Base-by-base conservation (phyloP, 2,113 vertebrate genomes). In the Drymodes brunneopygia region DNA sequence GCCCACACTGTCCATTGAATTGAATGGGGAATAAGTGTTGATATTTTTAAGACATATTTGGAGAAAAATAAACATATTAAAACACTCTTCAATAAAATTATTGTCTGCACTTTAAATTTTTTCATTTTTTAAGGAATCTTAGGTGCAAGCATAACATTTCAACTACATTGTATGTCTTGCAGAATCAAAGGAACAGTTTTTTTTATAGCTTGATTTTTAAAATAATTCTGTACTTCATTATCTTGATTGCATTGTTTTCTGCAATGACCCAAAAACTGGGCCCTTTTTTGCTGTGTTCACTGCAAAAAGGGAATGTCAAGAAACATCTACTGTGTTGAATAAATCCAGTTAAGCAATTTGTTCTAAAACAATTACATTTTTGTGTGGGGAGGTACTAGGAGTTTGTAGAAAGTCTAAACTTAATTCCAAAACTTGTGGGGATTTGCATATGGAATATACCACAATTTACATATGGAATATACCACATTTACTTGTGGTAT, bases 171-270 rank as follows among this genome's bases (percentile, higher is more conserved):
- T 67, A 4, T 22, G 28, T 48, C n/a, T 44, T 47, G 5, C 36
- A 93, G 85, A 94, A 53, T 81, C 57, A 95, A 66, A 89, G 8
- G 35, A 56, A 48, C 7, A 54, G 8, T 66, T 94, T 90, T 87
- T 33, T 89, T 90, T 95, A 51, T 23, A 51, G 28, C 56, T 62
- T 94, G 83, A 96, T 96, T 96, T 96, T 97, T 85, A 82, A 94
- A 72, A 40, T 92, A 90, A 94, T 97, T 74, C 54, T 66, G 1
- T 85, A 87, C 31, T 62, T 88, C 24, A 92, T 97, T 96, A 92
- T 56, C 72, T 93, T 97, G 87, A 97, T 97, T 97, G n/a, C 80
- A 95, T 91, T 95, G 33, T 84, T 92, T 93, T 96, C 96, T 90
- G 94, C 80, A 92, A 40, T 88, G 94, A 96, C 89, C 42, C 48